Base-by-base conservation (phyloP, 2,797 vertebrate genomes). In the Liasis olivaceus region DNA sequence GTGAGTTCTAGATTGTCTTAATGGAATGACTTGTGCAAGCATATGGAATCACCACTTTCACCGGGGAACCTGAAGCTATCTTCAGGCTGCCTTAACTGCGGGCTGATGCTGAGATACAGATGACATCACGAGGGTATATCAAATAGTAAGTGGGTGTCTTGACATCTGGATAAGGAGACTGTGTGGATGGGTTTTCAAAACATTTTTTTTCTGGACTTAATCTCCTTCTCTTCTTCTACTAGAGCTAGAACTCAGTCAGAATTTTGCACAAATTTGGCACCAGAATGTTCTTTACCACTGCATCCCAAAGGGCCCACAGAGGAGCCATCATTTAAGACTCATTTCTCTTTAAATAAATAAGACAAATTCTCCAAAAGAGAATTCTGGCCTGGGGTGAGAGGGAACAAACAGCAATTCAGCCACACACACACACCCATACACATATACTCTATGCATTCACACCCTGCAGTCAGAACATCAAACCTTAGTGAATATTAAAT, bases 401-500 rank as follows among this genome's bases (percentile, higher is more conserved):
- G 36, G 0, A 3, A 14, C 17, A 59, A 85, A 85, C 36, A 42
- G 22, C 24, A 81, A 24, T 81, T 81, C 9, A 47, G 9, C 42
- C 77, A 81, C 24, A 77, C 17, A 77, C 17, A 22, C 4, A 47
- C 42, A 81, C 20, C 51, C 51, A 81, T 12, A 77, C 17, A 77
- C 42, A 42, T 1, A 47, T 81, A 81, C 20, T 81, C 8, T 47
- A 81, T 3, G 47, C 20, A 81, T 81, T 81, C 54, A 95, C 62
- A 95, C 4, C 14, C 89, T 90, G 93, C 31, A 58, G 77, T n/a
- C 26, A 51, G 2, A 58, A 28, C 1, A 89, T 54, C 85, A 62
- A 63, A 94, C 60, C 86, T 91, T 90, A 85, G 87, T 92, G 90
- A 91, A 1, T 64, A 64, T 31, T 26, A 92, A 93, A 60, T 81